Base-by-base conservation (phyloP, 1,140 invertebrate species). In the Propsilocerus akamusi region DNA sequence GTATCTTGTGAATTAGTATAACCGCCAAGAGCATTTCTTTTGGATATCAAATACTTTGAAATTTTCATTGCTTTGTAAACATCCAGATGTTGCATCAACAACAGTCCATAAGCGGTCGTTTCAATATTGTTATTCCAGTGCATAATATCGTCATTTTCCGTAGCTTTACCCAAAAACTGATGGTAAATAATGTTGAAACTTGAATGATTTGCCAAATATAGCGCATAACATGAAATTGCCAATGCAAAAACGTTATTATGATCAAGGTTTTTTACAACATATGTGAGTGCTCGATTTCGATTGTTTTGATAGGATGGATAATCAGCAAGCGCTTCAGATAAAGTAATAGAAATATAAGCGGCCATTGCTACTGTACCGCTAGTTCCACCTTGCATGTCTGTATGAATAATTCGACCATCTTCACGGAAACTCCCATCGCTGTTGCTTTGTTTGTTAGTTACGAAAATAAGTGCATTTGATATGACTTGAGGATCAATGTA, bases 371-470 rank as follows among this genome's bases (percentile, higher is more conserved):
- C 60, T 37, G 83, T 82, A 20, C 59, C 62, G 54, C 25, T 72
- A 51, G 77, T 73, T 51, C 73, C 80, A 51, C 77, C 82, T 65
- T 86, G 81, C 72, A 87, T 78, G 53, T 81, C 77, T 25, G 73
- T 72, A 66, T 87, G 79, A 63, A 74, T 76, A 41, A 84, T 70
- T 59, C 76, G 76, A 32, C 85, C 85, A n/a, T 62, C 65, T 68
- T 87, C 82, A 0, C 76, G 76, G 61, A 94, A 95, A 56, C 83
- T 84, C 46, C 95, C 96, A 59, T 88, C 87, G n/a, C n/a, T 8
- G 72, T 47, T 1, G 69, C 72, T n/a, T 70, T 97, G 94, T 54
- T 77, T 72, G 3, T 68, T 67, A 0, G 79, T 69, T 28, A 98
- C 69, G 84, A 91, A 97, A 32, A 80, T 69, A 2, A 93, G 68